Conservation (phyloP, 2,113 vertebrate species). For the Psammodynastes pulverulentus region DNA sequence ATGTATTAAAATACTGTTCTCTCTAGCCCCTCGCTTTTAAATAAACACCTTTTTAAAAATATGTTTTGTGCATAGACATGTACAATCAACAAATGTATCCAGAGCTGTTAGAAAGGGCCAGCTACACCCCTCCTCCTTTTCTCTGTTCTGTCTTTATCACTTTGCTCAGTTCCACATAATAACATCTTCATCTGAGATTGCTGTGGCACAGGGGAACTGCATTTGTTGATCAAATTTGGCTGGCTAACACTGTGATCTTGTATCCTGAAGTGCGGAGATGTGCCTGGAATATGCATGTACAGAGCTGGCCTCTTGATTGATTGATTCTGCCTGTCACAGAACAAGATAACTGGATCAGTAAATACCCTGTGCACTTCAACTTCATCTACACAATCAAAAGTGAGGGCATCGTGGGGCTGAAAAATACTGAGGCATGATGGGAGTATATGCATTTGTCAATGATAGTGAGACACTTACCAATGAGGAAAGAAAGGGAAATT, state of each 20-base stretch:
- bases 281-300: slow-evolving; percentile 83
- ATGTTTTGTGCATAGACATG: slow-evolving; percentile 51
- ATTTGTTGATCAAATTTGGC: slow-evolving; percentile 99
- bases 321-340: slow-evolving; percentile 94
- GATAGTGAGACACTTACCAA: slow-evolving; percentile 50
- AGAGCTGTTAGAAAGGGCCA: slow-evolving; percentile 75
- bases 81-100: slow-evolving; percentile 42
- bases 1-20: neutral
- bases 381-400: slow-evolving; percentile 78
- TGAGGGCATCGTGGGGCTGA: slow-evolving; percentile 74
- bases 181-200: slow-evolving; percentile 98
- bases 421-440: slow-evolving; percentile 74
- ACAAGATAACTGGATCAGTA: slow-evolving; percentile 97
- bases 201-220: slow-evolving; percentile 87
- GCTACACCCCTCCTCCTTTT: slow-evolving; percentile 69
- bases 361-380: slow-evolving; percentile 83
- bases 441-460: slow-evolving; percentile 72
- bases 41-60: slow-evolving; percentile 40
- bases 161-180: slow-evolving; percentile 92
- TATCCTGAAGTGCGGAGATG: slow-evolving; percentile 82
- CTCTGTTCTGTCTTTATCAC: slow-evolving; percentile 82
- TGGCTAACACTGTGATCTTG: slow-evolving; percentile 85
- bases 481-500: slow-evolving; percentile 38
- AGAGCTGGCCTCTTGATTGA: slow-evolving; percentile 84
- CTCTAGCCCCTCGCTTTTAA: slow-evolving; percentile 50